Conservation (phyloP, 2,888 invertebrate species). For the Osmoderma eremita region DNA sequence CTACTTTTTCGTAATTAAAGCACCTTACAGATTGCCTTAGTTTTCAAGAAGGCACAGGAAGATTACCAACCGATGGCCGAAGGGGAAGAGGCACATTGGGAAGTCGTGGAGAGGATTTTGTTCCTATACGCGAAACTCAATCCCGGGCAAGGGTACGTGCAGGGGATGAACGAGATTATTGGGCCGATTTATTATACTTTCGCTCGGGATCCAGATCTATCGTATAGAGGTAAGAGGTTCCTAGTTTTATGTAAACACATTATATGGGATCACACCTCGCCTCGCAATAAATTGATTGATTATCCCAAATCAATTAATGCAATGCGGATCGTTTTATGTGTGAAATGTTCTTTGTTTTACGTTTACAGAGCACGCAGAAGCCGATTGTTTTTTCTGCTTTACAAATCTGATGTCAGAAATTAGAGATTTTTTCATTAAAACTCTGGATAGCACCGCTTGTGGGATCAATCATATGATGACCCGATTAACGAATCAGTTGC, state of each 20-base stretch:
- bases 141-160: slow-evolving; percentile 95
- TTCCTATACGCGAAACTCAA: slow-evolving; percentile 98
- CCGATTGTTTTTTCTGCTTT: slow-evolving; percentile 98
- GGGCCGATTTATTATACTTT: slow-evolving; percentile 98
- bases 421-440: slow-evolving; percentile 95
- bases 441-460: slow-evolving; percentile 90
- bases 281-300: no score
- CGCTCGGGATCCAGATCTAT: slow-evolving; percentile 85
- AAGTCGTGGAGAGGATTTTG: slow-evolving; percentile 95
- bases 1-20: neutral
- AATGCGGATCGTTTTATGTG: no score
- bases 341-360: no score
- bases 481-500: slow-evolving; percentile 79
- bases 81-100: slow-evolving; percentile 97
- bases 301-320: no score
- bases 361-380: slow-evolving; percentile 93
- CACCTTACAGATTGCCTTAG: slow-evolving; percentile 71
- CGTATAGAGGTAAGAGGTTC: slow-evolving; percentile 76
- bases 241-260: no score
- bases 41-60: slow-evolving; percentile 79
- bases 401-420: slow-evolving; percentile 98
- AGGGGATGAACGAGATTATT: slow-evolving; percentile 99
- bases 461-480: slow-evolving; percentile 94
- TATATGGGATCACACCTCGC: no score
- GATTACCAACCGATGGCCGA: slow-evolving; percentile 88